phyloP scores from a whole-genome alignment of 2,888 invertebrate species.

The Phyllotreta striolata region DNA sequence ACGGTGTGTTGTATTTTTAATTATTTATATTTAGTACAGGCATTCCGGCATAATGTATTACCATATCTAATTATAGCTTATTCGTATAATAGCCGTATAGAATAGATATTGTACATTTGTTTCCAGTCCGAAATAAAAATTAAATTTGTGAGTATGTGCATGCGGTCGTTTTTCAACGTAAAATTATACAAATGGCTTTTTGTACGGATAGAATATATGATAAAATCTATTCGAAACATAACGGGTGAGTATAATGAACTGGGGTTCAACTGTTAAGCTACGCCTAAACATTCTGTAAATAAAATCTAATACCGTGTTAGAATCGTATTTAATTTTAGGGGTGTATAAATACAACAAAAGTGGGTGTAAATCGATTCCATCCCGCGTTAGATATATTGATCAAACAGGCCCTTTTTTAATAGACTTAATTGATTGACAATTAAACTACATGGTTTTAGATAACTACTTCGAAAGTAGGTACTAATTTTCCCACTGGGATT shows the following conservation, averaged over 20 bases:
- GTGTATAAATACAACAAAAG: no score
- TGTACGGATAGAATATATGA: slow-evolving; percentile 24
- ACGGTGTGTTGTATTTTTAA: slow-evolving; percentile 26
- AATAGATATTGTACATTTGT: slow-evolving; percentile 25
- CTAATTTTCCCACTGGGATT: no score
- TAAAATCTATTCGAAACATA: slow-evolving; percentile 18
- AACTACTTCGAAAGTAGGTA: no score
- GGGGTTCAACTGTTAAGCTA: slow-evolving; percentile 8
- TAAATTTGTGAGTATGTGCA: slow-evolving; percentile 24
- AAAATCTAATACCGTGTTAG: slow-evolving; percentile 2
- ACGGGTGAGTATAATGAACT: slow-evolving; percentile 7
- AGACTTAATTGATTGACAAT: no score
- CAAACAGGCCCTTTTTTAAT: no score
- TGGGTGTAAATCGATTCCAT: no score
- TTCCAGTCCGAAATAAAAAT: slow-evolving; percentile 28
- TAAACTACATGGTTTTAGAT: no score
- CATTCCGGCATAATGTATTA: slow-evolving; percentile 28
- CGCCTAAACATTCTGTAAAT: slow-evolving; percentile 12
- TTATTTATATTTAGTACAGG: slow-evolving; percentile 29
- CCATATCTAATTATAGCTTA: slow-evolving; percentile 29
- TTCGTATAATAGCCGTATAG: slow-evolving; percentile 21
- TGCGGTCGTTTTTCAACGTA: slow-evolving; percentile 21
- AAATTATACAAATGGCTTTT: slow-evolving; percentile 28
- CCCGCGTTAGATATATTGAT: no score
- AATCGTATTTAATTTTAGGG: not conserved